A percentile compares a stretch with the other conserved stretches of the same genome.
Evolutionary conservation across 1,140 invertebrate species (phyloP).

Genomic region (Planococcus citri): DNA sequence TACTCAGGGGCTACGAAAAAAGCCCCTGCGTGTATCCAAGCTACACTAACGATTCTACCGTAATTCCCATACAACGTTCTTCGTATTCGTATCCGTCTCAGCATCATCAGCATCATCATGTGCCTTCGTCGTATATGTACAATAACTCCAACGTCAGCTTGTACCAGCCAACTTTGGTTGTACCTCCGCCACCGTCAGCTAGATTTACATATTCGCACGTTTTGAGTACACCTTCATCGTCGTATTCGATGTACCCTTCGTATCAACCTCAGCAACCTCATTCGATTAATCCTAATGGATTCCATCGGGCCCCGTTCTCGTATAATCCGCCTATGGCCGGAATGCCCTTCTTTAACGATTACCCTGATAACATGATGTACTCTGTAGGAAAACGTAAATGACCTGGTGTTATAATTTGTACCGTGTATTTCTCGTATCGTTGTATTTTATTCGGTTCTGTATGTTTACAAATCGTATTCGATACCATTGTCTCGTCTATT

Average conservation of each 20-base stretch:
- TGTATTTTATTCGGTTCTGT: not conserved
- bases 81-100: not conserved
- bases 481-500: too few relatives aligned
- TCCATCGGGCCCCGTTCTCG: not conserved
- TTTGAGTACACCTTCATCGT: not conserved
- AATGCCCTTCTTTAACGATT: not conserved
- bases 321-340: not conserved
- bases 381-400: not conserved
- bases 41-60: not conserved
- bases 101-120: too few relatives aligned
- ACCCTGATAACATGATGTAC: not conserved
- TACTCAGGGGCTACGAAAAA: conserved; percentile 27
- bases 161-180: not conserved
- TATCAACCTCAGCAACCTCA: not conserved
- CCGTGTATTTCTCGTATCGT: not conserved
- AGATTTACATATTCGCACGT: conserved; percentile 10
- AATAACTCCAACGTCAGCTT: not conserved
- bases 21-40: conserved; percentile 18
- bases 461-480: not conserved
- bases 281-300: not conserved
- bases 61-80: not conserved
- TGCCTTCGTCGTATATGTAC: not conserved
- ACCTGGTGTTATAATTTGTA: not conserved
- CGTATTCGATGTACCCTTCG: not conserved
- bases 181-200: not conserved